These are phyloP conservation scores for Drosophila austrosaltans DNA, from an alignment of 2,888 invertebrate genomes.

Conservation along the genomic window DNA sequence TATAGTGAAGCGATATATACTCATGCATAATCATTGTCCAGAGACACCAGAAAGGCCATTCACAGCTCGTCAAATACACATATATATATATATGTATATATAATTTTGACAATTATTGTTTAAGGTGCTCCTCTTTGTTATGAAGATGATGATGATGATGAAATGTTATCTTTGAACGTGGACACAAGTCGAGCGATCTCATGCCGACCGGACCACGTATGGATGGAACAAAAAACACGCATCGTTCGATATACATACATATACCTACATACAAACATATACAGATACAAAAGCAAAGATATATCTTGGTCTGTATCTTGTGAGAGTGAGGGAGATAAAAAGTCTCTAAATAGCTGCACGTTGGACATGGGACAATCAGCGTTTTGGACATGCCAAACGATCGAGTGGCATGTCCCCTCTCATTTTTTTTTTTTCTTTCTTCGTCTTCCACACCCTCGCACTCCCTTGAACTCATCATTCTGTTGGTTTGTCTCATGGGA, in stretches of 20 bases:
- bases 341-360: conserved; percentile 51
- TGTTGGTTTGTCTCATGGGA: conserved; percentile 50
- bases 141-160: conserved; percentile 58
- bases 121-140: conserved; percentile 61
- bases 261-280: no score
- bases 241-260: conserved; percentile 14
- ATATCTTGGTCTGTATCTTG: conserved; percentile 24
- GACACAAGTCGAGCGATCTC: conserved; percentile 66
- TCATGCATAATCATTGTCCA: conserved; percentile 59
- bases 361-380: conserved; percentile 56
- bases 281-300: conserved; percentile 53
- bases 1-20: conserved; percentile 57
- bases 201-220: conserved; percentile 50
- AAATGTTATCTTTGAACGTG: conserved; percentile 76
- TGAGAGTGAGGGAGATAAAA: neutral
- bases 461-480: no score
- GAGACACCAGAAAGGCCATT: conserved; percentile 44
- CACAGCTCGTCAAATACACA: conserved; percentile 62
- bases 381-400: conserved; percentile 74
- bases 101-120: conserved; percentile 77
- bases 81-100: neutral
- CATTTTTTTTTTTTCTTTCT: no score
- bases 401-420: conserved; percentile 15
- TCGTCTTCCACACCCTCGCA: no score
- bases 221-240: conserved; percentile 26